Evolutionary conservation across 2,888 invertebrate genomes (phyloP).

Genomic region (Caenorhabditis afra): DNA sequence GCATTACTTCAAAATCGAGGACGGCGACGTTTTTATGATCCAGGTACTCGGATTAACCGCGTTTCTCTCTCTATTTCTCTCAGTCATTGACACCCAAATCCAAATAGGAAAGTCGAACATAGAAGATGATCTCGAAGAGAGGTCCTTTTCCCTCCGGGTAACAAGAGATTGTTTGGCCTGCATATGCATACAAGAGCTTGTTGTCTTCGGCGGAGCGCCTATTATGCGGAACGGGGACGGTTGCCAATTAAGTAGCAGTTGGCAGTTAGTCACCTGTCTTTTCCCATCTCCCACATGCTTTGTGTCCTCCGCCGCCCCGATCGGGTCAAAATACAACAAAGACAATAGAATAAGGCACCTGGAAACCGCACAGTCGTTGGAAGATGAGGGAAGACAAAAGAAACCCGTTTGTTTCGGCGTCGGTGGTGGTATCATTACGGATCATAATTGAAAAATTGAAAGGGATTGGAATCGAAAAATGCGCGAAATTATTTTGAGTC

Average conservation of each 20-base stretch:
- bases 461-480: conserved; percentile 7
- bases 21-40: conserved; percentile 79
- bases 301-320: conserved; percentile 8
- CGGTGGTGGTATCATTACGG: conserved; percentile 21
- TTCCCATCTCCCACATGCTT: conserved; percentile 16
- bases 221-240: conserved; percentile 26
- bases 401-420: conserved; percentile 10
- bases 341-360: conserved; percentile 19
- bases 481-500: conserved; percentile 32
- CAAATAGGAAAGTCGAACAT: conserved; percentile 17
- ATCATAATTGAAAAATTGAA: conserved; percentile 11
- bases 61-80: background rate
- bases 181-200: conserved; percentile 21
- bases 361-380: background rate
- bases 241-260: conserved; percentile 51
- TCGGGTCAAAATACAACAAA: conserved; percentile 18
- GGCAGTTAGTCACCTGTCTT: conserved; percentile 43
- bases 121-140: conserved; percentile 36
- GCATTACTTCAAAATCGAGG: conserved; percentile 77
- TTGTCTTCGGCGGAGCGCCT: conserved; percentile 19
- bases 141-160: conserved; percentile 8
- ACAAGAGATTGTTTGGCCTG: conserved; percentile 57
- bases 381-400: background rate
- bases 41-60: conserved; percentile 56
- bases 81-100: conserved; percentile 40